Percentiles rank a stretch among this genome's conserved stretches.
Conservation (phyloP, 2,888 invertebrate genomes). For the Choristoneura rosaceana region DNA sequence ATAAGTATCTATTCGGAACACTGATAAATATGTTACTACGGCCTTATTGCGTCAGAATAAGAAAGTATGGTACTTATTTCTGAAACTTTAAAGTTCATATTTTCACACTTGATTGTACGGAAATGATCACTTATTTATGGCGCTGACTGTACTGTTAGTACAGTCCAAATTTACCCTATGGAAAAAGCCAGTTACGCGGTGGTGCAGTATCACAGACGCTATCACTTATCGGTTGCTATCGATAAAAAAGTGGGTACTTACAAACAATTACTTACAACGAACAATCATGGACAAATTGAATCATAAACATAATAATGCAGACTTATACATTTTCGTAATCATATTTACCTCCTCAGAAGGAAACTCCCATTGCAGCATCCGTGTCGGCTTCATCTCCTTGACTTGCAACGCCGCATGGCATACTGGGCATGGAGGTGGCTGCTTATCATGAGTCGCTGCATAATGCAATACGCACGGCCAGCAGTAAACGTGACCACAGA, state of each 20-base stretch:
- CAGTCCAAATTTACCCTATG: too few relatives aligned
- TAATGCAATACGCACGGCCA: slow-evolving; percentile 98
- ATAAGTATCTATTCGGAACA: too few relatives aligned
- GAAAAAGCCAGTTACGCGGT: too few relatives aligned
- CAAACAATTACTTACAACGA: background rate
- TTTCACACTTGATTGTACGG: too few relatives aligned
- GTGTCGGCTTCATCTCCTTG: slow-evolving; percentile 91
- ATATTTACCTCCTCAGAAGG: slow-evolving; percentile 69
- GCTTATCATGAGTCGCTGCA: slow-evolving; percentile 92
- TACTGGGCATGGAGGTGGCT: slow-evolving; percentile 93
- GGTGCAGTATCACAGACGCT: too few relatives aligned
- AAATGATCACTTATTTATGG: too few relatives aligned
- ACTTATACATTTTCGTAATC: background rate
- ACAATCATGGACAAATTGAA: background rate
- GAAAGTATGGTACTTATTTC: too few relatives aligned
- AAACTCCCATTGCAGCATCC: slow-evolving; percentile 72
- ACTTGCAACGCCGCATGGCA: slow-evolving; percentile 94
- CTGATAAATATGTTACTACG: too few relatives aligned
- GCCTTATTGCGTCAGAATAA: too few relatives aligned
- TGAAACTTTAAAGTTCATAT: too few relatives aligned
- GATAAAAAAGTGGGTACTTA: background rate
- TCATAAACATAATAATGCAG: background rate
- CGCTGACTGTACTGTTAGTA: too few relatives aligned
- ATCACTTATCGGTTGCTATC: background rate
- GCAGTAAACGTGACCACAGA: slow-evolving; percentile 98